Percentiles rank a stretch among this genome's conserved stretches.
phyloP scores from a whole-genome alignment of 2,797 vertebrate genomes.

The Esox lucius region DNA sequence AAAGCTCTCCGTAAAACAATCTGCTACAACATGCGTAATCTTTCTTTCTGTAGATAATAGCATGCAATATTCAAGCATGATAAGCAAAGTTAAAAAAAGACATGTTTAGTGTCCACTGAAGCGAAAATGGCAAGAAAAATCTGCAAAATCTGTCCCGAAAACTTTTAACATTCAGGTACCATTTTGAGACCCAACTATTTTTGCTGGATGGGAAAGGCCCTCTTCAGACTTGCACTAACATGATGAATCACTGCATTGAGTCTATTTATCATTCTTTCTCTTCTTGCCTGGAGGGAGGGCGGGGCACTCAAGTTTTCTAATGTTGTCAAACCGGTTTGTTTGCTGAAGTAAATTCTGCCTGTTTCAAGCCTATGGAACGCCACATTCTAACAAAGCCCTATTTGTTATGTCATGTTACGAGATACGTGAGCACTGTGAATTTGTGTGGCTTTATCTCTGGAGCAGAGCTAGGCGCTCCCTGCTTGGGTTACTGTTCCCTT shows the following conservation, averaged over 20 bases:
- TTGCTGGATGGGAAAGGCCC: not conserved
- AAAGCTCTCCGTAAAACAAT: not conserved
- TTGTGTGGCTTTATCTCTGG: slow-evolving; percentile 11
- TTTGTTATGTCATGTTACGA: slow-evolving; percentile 8
- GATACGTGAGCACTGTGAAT: not conserved
- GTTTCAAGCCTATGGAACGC: not conserved
- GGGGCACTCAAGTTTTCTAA: not conserved
- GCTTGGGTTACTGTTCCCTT: slow-evolving; percentile 3
- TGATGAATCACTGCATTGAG: not conserved
- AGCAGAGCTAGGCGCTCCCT: slow-evolving; percentile 3
- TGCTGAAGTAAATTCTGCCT: not conserved
- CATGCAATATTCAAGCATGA: not conserved
- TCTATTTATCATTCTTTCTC: not conserved
- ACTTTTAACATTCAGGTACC: not conserved
- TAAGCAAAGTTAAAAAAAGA: not conserved
- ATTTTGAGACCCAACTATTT: not conserved
- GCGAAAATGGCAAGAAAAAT: not conserved
- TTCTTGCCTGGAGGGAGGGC: not conserved
- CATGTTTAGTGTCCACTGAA: not conserved
- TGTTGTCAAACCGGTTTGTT: slow-evolving; percentile 9
- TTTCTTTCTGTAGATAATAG: not conserved
- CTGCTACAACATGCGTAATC: not conserved
- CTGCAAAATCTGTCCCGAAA: not conserved
- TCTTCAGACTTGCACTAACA: slow-evolving; percentile 14
- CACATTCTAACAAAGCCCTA: not conserved